phyloP scores from a whole-genome alignment of 2,797 vertebrate species.

The Aulostomus chinensis region DNA sequence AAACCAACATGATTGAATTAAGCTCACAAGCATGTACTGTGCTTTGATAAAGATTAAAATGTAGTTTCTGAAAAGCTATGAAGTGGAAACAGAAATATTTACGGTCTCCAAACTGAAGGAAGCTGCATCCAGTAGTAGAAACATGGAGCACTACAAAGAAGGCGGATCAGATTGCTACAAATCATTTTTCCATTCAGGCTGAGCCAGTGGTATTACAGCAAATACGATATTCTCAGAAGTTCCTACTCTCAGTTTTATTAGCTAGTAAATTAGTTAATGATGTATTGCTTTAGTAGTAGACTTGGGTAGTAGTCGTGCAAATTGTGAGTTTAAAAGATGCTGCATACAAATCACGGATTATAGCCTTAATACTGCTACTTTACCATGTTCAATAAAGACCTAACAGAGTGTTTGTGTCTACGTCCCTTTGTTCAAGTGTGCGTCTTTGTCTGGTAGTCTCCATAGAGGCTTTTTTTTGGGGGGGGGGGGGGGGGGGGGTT shows the following conservation, averaged over 20 bases:
- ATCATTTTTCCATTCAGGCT: slow-evolving; percentile 11
- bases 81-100: too few species aligned
- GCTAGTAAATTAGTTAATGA: too few species aligned
- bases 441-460: slow-evolving; percentile 52
- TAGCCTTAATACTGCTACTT: background rate
- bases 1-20: too few species aligned
- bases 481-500: slow-evolving; percentile 54
- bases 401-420: slow-evolving; percentile 8
- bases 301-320: too few species aligned
- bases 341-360: background rate
- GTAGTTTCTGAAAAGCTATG: background rate
- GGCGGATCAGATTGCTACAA: too few species aligned
- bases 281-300: background rate
- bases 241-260: too few species aligned
- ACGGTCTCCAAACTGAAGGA: too few species aligned
- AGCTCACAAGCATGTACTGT: slow-evolving; percentile 4
- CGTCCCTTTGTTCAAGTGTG: slow-evolving; percentile 7
- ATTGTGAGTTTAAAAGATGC: too few species aligned
- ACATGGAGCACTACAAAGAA: too few species aligned
- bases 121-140: background rate
- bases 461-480: slow-evolving; percentile 40
- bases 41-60: slow-evolving; percentile 4
- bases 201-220: too few species aligned
- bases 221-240: too few species aligned
- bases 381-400: slow-evolving; percentile 18